A percentile compares a stretch with the other conserved stretches of the same genome.
Evolutionary conservation across 1,140 invertebrate genomes (phyloP).

Genomic region (Anoplophora glabripennis): DNA sequence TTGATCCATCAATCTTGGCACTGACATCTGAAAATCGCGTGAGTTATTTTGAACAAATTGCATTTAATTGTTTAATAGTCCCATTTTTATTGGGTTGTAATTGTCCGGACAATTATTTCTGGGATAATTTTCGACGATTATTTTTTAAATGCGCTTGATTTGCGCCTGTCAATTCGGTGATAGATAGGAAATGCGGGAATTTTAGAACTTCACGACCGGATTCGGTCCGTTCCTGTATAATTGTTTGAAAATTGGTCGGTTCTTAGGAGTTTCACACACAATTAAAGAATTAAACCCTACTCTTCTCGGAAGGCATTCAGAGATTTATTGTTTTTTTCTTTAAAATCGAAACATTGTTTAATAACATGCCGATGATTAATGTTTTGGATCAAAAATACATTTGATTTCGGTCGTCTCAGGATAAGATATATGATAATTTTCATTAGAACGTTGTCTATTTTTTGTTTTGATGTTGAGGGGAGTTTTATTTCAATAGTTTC

Average conservation of each 20-base stretch:
- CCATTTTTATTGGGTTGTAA: conserved; percentile 20
- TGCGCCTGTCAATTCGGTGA: conserved; percentile 23
- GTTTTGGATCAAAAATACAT: too few species aligned
- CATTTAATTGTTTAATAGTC: conserved; percentile 26
- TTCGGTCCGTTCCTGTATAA: conserved; percentile 3
- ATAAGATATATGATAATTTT: too few species aligned
- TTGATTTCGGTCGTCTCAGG: too few species aligned
- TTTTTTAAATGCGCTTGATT: conserved; percentile 16
- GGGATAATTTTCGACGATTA: conserved; percentile 10
- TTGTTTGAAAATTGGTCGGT: conserved; percentile 10
- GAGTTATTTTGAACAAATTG: conserved; percentile 21
- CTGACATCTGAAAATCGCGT: conserved; percentile 25
- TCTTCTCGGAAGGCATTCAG: not conserved
- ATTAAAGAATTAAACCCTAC: not conserved
- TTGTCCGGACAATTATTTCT: conserved; percentile 10
- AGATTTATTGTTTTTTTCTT: too few species aligned
- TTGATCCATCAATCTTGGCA: conserved; percentile 17
- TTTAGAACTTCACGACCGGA: not conserved
- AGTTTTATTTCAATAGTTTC: too few species aligned
- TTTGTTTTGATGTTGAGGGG: too few species aligned
- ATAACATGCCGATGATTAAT: too few species aligned
- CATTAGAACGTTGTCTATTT: too few species aligned
- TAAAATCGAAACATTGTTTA: too few species aligned
- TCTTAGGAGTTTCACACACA: conserved; percentile 5
- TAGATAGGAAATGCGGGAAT: conserved; percentile 15